Percentiles rank a stretch among this genome's conserved stretches.
These are phyloP conservation scores for Pseudococcus longispinus DNA, from an alignment of 2,888 invertebrate species.

Conservation along the genomic window DNA sequence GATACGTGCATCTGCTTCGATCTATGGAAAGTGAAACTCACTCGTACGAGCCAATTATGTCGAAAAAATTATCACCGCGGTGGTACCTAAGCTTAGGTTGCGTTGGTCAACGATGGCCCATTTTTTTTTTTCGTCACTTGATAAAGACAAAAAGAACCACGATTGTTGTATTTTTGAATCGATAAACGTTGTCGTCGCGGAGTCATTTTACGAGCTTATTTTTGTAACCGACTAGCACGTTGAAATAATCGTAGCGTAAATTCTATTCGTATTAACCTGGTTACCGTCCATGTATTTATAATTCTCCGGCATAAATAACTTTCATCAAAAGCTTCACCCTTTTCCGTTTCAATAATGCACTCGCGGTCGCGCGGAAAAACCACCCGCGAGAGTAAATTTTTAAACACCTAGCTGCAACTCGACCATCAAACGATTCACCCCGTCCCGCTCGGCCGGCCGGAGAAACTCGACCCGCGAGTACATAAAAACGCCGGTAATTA, in stretches of 20 bases:
- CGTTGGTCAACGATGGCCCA: neutral
- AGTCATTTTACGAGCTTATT: neutral
- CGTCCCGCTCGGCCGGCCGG: neutral
- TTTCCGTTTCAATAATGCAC: neutral
- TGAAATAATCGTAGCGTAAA: constrained; percentile 5
- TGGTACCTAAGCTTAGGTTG: neutral
- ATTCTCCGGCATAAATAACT: neutral
- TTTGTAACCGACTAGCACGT: neutral
- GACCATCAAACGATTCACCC: neutral
- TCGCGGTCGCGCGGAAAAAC: neutral
- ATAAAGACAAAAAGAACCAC: neutral
- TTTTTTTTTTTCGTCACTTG: neutral
- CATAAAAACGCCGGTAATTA: neutral
- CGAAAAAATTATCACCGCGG: neutral
- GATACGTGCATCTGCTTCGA: neutral
- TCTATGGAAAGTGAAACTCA: neutral
- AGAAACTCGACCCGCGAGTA: neutral
- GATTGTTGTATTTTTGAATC: neutral
- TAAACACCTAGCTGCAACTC: neutral
- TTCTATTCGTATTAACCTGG: neutral
- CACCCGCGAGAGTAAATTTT: neutral
- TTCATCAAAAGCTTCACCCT: neutral
- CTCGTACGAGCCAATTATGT: neutral
- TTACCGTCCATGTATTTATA: neutral
- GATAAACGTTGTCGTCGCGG: neutral